phyloP scores from a whole-genome alignment of 2,888 invertebrate genomes.

The Stenchaetothrips biformis region DNA sequence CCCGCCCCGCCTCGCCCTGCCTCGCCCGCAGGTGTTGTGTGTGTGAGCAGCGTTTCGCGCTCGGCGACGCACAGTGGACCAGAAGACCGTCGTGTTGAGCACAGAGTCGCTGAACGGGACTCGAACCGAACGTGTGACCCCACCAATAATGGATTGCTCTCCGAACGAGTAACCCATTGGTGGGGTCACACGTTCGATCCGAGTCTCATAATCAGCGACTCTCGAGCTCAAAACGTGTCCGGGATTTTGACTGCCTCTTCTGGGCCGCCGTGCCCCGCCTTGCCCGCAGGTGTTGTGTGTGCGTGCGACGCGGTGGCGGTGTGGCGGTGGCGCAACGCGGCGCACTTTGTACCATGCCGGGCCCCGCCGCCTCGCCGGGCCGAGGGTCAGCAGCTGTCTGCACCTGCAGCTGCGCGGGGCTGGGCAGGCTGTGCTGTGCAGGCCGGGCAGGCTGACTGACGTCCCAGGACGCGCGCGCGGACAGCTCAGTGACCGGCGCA shows the following conservation, averaged over 20 bases:
- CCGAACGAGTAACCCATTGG: no score
- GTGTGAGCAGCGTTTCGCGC: neutral
- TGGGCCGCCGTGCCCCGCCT: neutral
- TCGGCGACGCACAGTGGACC: neutral
- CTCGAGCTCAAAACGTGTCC: no score
- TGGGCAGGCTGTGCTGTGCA: neutral
- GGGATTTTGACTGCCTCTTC: neutral
- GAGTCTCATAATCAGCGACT: no score
- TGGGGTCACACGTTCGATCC: no score
- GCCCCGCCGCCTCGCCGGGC: neutral
- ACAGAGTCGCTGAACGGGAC: no score
- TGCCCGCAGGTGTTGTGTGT: neutral
- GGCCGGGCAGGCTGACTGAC: neutral
- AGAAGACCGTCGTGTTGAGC: neutral
- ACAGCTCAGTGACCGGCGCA: neutral
- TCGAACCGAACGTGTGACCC: no score
- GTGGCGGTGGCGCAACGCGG: neutral
- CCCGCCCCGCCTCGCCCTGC: neutral
- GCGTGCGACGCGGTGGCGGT: neutral
- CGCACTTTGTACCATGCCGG: neutral
- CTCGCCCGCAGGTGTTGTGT: no score
- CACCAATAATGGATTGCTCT: no score
- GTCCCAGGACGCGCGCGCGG: neutral
- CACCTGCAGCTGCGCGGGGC: neutral
- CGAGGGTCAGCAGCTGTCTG: neutral